Evolutionary conservation across 2,113 vertebrate species (phyloP), one percentile per base, ranked within the genome.

Genomic region (Procavia capensis): DNA sequence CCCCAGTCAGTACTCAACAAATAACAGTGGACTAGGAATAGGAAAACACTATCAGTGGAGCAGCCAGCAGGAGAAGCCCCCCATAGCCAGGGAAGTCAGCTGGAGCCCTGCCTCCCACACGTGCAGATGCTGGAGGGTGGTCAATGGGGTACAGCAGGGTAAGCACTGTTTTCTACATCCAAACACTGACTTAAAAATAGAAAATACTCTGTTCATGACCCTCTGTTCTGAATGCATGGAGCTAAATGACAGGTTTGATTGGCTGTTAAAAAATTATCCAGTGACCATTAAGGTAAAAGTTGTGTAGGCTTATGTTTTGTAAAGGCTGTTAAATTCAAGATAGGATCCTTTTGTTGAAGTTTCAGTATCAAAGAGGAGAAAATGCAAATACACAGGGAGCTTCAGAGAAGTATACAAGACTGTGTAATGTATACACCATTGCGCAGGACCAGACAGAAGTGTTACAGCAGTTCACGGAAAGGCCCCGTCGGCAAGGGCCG

Each of bases 1-100:
- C 20, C 3, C 57, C 43, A 5, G 4, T 4, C 9, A 6, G 0
- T 0, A 0, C 25, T 29, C 29, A 2, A 0, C 4, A 16, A 27
- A 3, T 6, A 13, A 2, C 47, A 1, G 59, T 1, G 3, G 39
- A 47, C 3, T 9, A 1, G 17, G 14, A 31, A 43, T 3, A 9
- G 31, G 34, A 39, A 36, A 47, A 36, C 22, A 5, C 0, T 29
- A 5, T 2, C 41, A 1, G 7, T 1, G 2, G 39, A 24, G 6
- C 4, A 20, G 47, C 47, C 50, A 36, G 6, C 9, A 11, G 24
- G 41, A 13, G 10, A 29, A 36, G n/a, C 54, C 3, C 34, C 17
- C 17, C 68, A 66, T 24, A 9, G 54, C 63, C 80, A n/a, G 25
- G 22, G 14, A 13, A 1, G 34, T 5, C 2, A 11, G 3, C 27